A percentile compares a stretch with the other conserved stretches of the same genome.
Conservation (phyloP, 2,888 invertebrate genomes). For the Gibbula magus region DNA sequence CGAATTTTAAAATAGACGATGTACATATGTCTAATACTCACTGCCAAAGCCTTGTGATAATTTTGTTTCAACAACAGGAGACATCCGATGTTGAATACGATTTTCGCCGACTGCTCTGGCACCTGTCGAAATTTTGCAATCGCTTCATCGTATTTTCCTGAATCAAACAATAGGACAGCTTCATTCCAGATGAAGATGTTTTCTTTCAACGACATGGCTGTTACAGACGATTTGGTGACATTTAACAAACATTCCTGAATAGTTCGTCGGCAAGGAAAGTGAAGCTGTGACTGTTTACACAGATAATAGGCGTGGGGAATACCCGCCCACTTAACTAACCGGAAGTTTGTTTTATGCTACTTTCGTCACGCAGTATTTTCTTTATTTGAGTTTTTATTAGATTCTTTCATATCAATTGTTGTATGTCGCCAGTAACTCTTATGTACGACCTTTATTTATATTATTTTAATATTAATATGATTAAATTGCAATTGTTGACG, state of each 20-base stretch:
- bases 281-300: too few relatives aligned
- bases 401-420: too few relatives aligned
- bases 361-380: too few relatives aligned
- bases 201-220: slow-evolving; percentile 5
- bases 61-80: neutral
- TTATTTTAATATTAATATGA: too few relatives aligned
- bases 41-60: slow-evolving; percentile 17
- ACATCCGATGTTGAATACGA: slow-evolving; percentile 25
- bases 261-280: neutral
- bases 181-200: slow-evolving; percentile 24
- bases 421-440: too few relatives aligned
- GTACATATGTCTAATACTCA: neutral
- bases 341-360: too few relatives aligned
- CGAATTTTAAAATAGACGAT: too few relatives aligned
- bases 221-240: neutral
- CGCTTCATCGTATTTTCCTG: slow-evolving; percentile 4
- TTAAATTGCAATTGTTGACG: too few relatives aligned
- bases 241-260: neutral
- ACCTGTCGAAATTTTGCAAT: slow-evolving; percentile 14
- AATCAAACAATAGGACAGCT: slow-evolving; percentile 23
- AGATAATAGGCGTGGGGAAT: too few relatives aligned
- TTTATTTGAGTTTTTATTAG: too few relatives aligned
- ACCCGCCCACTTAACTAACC: too few relatives aligned
- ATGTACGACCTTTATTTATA: too few relatives aligned
- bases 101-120: slow-evolving; percentile 28